Base-by-base conservation (phyloP, 2,797 vertebrate species). In the Falco berigora region DNA sequence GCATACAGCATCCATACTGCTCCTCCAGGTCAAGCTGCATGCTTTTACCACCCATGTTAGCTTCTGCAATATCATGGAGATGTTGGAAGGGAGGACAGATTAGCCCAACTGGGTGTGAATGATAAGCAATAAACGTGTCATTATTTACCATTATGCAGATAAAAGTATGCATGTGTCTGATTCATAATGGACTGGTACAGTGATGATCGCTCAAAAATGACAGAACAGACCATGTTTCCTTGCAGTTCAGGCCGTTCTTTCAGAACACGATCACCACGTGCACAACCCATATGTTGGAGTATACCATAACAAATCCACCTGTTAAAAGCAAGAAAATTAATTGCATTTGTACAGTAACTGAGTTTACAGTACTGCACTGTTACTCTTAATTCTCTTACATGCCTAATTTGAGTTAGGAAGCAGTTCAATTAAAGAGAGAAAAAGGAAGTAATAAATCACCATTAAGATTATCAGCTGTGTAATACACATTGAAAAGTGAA, bases 101-200 rank as follows among this genome's bases (percentile, higher is more conserved):
- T 17, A 76, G 71, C 72, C 68, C 75, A 72, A 2, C 23, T 25
- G 18, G 3, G 6, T 55, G 62, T 53, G 79, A 55, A 52, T 58
- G 34, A 44, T 36, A 61, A 47, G 49, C 66, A 32, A 9, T 32
- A n/a, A 47, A 82, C 32, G 34, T 75, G 66, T 53, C 1, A 0
- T 42, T 77, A n/a, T 47, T 85, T 62, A 59, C 38, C 28, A 18
- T 88, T 28, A 34, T 49, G 49, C 36, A 66, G 38, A 30, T 50
- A 34, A 52, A 86, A 74, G 27, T 36, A 21, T 8, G 28, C 2
- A 2, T 18, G 30, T 56, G 27, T n/a, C 19, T 6, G 2, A 18
- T 68, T 59, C 15, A 2, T 72, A 64, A 14, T 0, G 2, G 64
- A 12, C 24, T 28, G 5, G 44, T 73, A 63, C 67, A 3, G 0